Evolutionary conservation across 1,140 invertebrate genomes (phyloP).

Genomic region (Cotesia chilonis): DNA sequence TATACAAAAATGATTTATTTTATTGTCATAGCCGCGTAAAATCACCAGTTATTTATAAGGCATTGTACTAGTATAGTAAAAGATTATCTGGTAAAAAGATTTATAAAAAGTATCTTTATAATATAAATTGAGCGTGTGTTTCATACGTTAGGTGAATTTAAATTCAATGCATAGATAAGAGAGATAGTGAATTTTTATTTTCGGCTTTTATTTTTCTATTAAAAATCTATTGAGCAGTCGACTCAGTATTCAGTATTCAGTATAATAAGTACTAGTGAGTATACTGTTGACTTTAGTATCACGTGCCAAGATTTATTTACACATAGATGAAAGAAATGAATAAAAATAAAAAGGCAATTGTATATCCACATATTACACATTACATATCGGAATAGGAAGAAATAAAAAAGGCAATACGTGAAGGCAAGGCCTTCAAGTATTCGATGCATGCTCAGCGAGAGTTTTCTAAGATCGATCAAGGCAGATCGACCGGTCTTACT

Average conservation of each 20-base stretch:
- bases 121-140: too few species aligned
- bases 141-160: too few species aligned
- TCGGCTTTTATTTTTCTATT: too few species aligned
- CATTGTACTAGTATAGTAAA: too few species aligned
- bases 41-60: too few species aligned
- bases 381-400: neutral
- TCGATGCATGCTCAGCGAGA: slow-evolving; percentile 43
- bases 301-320: slow-evolving; percentile 10
- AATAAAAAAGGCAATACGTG: slow-evolving; percentile 24
- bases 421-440: slow-evolving; percentile 23
- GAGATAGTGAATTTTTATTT: too few species aligned
- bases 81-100: too few species aligned
- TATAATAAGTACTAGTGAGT: too few species aligned
- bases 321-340: neutral
- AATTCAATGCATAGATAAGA: too few species aligned
- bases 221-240: slow-evolving; percentile 6
- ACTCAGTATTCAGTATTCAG: neutral
- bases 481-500: slow-evolving; percentile 46
- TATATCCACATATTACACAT: neutral
- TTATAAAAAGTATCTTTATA: too few species aligned
- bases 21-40: neutral
- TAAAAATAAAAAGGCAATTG: slow-evolving; percentile 4
- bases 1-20: slow-evolving; percentile 6
- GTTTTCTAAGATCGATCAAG: slow-evolving; percentile 47
- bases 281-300: neutral